Evolutionary conservation across 2,888 invertebrate genomes (phyloP).

Genomic region (Eupithecia tripunctaria): DNA sequence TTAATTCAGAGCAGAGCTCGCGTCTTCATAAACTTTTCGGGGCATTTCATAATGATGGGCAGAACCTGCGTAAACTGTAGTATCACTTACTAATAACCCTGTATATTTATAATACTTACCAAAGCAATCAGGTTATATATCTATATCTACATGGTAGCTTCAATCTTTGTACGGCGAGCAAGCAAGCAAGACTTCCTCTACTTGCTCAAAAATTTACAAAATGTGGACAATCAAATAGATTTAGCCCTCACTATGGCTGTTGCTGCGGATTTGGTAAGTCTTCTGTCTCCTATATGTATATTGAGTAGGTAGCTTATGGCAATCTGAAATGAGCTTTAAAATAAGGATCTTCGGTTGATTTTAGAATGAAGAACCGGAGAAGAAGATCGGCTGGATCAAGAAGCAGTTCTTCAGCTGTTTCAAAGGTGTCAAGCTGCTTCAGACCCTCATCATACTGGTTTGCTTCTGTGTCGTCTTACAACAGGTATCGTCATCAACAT

Average conservation of each 20-base stretch:
- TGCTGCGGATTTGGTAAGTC: background rate
- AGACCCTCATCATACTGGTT: constrained; percentile 80
- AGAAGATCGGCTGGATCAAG: constrained; percentile 52
- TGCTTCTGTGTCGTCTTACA: constrained; percentile 84
- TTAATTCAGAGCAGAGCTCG: no score
- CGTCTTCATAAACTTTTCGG: no score
- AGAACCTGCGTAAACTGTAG: no score
- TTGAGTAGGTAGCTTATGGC: background rate
- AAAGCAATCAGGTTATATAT: background rate
- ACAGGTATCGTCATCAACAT: constrained; percentile 73
- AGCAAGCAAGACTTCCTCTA: background rate
- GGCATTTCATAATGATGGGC: background rate
- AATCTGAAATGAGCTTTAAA: background rate
- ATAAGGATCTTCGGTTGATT: background rate
- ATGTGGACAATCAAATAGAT: background rate
- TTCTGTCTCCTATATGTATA: no score
- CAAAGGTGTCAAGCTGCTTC: constrained; percentile 83
- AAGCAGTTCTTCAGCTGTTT: constrained; percentile 71
- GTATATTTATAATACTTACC: background rate
- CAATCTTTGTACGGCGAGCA: background rate
- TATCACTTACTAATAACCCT: no score
- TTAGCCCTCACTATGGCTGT: background rate
- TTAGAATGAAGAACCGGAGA: constrained; percentile 31
- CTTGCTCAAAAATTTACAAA: background rate
- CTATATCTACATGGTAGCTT: background rate